phyloP scores from a whole-genome alignment of 2,888 invertebrate genomes.

The Apodemia zela region DNA sequence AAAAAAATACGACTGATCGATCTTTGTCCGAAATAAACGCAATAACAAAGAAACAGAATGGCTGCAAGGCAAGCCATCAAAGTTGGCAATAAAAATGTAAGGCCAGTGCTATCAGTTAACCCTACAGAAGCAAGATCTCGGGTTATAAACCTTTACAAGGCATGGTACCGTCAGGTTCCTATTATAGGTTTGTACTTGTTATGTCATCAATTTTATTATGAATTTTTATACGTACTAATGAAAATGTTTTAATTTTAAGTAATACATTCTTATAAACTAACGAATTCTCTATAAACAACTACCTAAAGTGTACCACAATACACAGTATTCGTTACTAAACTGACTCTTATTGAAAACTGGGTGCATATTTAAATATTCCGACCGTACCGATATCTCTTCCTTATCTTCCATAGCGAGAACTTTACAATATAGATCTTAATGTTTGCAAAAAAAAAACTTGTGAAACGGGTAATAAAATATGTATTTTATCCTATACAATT shows the following conservation, averaged over 20 bases:
- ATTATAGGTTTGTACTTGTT: slow-evolving; percentile 86
- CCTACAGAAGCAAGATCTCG: slow-evolving; percentile 88
- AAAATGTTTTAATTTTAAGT: not conserved
- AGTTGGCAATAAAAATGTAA: slow-evolving; percentile 84
- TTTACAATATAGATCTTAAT: too few species aligned
- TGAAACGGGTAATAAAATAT: too few species aligned
- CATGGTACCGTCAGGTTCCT: slow-evolving; percentile 96
- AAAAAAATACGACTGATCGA: slow-evolving; percentile 14
- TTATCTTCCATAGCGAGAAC: too few species aligned
- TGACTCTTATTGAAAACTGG: not conserved
- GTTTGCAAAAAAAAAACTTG: too few species aligned
- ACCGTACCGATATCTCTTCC: too few species aligned
- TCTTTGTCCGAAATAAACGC: not conserved
- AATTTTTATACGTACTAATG: not conserved
- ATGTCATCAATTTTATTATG: slow-evolving; percentile 58
- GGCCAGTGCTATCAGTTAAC: slow-evolving; percentile 91
- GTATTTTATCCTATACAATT: too few species aligned
- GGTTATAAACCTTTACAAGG: slow-evolving; percentile 93
- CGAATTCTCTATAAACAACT: not conserved
- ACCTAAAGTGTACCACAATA: not conserved
- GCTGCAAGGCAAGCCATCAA: slow-evolving; percentile 61
- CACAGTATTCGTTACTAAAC: not conserved
- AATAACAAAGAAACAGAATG: slow-evolving; percentile 40
- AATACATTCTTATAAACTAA: not conserved
- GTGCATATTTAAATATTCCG: not conserved